Evolutionary conservation across 2,797 vertebrate genomes (phyloP).

Genomic region (Sebastes iracundus): DNA sequence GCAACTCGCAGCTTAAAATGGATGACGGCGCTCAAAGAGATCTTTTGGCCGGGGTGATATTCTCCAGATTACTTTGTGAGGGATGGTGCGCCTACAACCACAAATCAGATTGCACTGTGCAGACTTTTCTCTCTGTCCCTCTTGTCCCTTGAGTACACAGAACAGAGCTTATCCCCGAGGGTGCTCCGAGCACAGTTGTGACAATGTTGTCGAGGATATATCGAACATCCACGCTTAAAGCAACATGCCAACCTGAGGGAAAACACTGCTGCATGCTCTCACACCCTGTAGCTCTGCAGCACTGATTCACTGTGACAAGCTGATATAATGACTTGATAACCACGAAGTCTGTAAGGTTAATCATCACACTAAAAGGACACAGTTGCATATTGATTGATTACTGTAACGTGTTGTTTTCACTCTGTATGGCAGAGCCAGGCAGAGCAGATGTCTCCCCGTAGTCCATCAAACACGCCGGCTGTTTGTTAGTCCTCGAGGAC

Average conservation of each 20-base stretch:
- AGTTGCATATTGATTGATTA: constrained; percentile 66
- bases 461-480: constrained; percentile 78
- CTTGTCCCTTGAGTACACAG: constrained; percentile 60
- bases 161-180: constrained; percentile 66
- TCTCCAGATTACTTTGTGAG: constrained; percentile 61
- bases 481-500: constrained; percentile 81
- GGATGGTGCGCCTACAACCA: constrained; percentile 45
- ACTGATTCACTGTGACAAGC: constrained; percentile 48
- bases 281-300: constrained; percentile 10
- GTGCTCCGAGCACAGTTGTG: constrained; percentile 60
- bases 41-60: constrained; percentile 45
- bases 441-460: constrained; percentile 80
- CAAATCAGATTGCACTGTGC: constrained; percentile 56
- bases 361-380: constrained; percentile 53
- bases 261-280: constrained; percentile 22
- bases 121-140: constrained; percentile 44
- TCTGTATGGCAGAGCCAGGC: constrained; percentile 51
- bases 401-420: constrained; percentile 66
- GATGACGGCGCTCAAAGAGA: constrained; percentile 48
- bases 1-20: constrained; percentile 54
- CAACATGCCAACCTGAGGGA: constrained; percentile 31
- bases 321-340: constrained; percentile 45
- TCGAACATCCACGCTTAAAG: constrained; percentile 45
- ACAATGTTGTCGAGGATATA: constrained; percentile 63
- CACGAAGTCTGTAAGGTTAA: constrained; percentile 56